Conservation (phyloP, 2,888 invertebrate species). For the Ophonus ardosiacus region DNA sequence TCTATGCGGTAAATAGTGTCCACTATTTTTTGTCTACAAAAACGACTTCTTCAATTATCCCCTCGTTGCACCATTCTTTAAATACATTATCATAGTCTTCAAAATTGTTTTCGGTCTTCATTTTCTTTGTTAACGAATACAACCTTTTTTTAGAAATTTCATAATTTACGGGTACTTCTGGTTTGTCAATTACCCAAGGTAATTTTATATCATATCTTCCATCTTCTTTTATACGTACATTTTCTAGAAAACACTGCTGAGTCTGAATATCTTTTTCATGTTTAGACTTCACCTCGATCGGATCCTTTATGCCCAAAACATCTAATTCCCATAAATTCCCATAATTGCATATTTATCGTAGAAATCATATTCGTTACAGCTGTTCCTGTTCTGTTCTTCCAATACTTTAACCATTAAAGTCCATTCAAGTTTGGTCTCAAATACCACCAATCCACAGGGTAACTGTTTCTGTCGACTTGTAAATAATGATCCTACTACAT, state of each 20-base stretch:
- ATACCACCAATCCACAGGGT: conserved; percentile 61
- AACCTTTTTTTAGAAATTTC: conserved; percentile 63
- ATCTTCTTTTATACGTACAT: not conserved
- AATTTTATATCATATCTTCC: conserved; percentile 68
- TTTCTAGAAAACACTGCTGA: conserved; percentile 5
- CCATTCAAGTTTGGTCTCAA: conserved; percentile 66
- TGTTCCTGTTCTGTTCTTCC: not conserved
- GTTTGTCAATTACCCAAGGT: conserved; percentile 67
- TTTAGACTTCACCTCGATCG: conserved; percentile 65
- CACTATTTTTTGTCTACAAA: not conserved
- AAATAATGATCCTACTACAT: not conserved
- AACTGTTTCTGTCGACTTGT: conserved; percentile 61
- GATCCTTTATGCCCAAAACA: conserved; percentile 68
- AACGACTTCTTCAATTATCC: conserved; percentile 47
- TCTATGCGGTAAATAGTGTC: conserved; percentile 65
- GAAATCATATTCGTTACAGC: too few relatives aligned
- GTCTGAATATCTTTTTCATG: conserved; percentile 56
- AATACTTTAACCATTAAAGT: conserved; percentile 64
- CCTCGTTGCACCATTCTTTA: conserved; percentile 50
- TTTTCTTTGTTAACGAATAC: conserved; percentile 59
- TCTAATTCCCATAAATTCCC: conserved; percentile 68
- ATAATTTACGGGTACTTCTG: conserved; percentile 65
- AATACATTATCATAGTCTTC: conserved; percentile 66
- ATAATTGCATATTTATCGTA: not conserved
- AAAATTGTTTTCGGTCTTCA: conserved; percentile 54